phyloP scores from a whole-genome alignment of 2,113 vertebrate species.

The Hoplias malabaricus region DNA sequence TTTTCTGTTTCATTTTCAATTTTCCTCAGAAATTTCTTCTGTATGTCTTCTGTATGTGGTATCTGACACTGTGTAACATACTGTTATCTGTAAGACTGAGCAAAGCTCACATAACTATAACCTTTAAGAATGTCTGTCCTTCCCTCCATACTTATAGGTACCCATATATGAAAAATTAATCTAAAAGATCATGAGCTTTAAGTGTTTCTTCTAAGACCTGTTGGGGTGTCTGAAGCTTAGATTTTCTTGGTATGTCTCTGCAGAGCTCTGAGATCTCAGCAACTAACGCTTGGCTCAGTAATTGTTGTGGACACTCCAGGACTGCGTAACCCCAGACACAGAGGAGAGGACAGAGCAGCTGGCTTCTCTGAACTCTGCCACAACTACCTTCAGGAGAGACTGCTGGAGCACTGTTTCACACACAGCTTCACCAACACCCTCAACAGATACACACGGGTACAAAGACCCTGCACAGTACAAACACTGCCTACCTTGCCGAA shows the following conservation, averaged over 20 bases:
- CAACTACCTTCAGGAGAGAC: slow-evolving; percentile 90
- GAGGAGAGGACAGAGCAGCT: slow-evolving; percentile 75
- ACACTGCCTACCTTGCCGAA: too few relatives aligned
- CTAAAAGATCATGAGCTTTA: background rate
- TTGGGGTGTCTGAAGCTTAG: background rate
- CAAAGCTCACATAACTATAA: too few relatives aligned
- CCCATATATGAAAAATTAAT: background rate
- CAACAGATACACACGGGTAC: slow-evolving; percentile 83
- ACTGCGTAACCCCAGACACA: slow-evolving; percentile 84
- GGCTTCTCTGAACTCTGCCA: slow-evolving; percentile 89
- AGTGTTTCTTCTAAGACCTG: background rate
- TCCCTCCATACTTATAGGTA: background rate
- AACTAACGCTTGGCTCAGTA: slow-evolving; percentile 87
- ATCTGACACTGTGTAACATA: too few relatives aligned
- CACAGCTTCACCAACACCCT: slow-evolving; percentile 76
- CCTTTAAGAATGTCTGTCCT: too few relatives aligned
- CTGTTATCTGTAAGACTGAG: too few relatives aligned
- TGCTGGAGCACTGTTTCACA: slow-evolving; percentile 83
- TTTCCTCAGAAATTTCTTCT: too few relatives aligned
- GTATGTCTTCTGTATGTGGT: too few relatives aligned
- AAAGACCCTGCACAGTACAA: too few relatives aligned
- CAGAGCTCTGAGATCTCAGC: slow-evolving; percentile 85
- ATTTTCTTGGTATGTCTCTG: slow-evolving; percentile 4
- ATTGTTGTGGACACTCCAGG: slow-evolving; percentile 89
- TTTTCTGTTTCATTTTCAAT: too few relatives aligned